Evolutionary conservation across 2,113 vertebrate genomes (phyloP), one percentile per base, ranked within the genome.

Genomic region (Crocuta crocuta): DNA sequence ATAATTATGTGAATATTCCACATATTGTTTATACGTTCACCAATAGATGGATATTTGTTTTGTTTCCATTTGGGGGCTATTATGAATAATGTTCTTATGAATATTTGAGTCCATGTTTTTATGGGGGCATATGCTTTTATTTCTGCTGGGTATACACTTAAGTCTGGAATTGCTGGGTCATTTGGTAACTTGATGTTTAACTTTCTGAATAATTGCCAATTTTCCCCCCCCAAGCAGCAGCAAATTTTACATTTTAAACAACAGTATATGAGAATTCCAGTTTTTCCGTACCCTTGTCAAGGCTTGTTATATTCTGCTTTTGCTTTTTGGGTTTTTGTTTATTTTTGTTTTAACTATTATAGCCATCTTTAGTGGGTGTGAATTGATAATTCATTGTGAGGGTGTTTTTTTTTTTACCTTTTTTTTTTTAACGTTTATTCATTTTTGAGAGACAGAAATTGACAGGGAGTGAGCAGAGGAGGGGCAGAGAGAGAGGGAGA

Each of bases 181-280:
- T 89, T 83, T 92, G 71, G 10, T 63, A 83, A 92, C n/a, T 71
- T 23, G 11, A 70, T 84, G 33, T 97, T 78, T 95, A 70, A 70
- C 61, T 70, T 80, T 73, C 45, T 91, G 43, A 91, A 39, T 78
- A 84, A 53, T 78, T 86, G 78, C n/a, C 78, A 63, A 58, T 1
- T 63, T 86, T 61, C 70, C 26, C 66, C 26, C 23, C 26, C 66
- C 26, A 23, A 91, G 65, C 35, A 89, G 28, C 63, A 78, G 33
- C 21, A 63, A 28, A 71, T 48, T 78, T 92, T 89, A 83, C 43
- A 83, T 70, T 92, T 33, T 61, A 89, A 21, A 65, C 5, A 53
- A 48, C 21, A 92, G 17, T 76, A 31, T 55, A 48, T 48, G 16
- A 71, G 68, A 33, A 92, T 73, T 88, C 65, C 45, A 48, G 9